phyloP scores from a whole-genome alignment of 2,888 invertebrate genomes.

The Orchesella flavescens region DNA sequence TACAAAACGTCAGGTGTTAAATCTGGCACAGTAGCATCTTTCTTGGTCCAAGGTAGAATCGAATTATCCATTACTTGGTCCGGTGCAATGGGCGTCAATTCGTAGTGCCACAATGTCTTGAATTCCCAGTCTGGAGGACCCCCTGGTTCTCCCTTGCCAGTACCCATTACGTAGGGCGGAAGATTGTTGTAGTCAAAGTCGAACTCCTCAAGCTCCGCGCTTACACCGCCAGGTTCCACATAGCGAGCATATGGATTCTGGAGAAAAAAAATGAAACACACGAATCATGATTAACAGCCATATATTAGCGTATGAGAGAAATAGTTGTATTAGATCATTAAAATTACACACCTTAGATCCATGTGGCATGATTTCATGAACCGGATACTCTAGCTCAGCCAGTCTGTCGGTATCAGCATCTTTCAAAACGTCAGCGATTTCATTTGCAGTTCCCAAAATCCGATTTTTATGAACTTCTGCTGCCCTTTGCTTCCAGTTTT shows the following conservation, averaged over 20 bases:
- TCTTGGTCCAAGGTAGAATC: slow-evolving; percentile 26
- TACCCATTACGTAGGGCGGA: slow-evolving; percentile 42
- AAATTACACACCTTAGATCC: background rate
- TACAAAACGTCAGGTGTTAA: slow-evolving; percentile 40
- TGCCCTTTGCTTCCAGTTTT: slow-evolving; percentile 30
- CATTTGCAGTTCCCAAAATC: background rate
- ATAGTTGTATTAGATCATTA: too few species aligned
- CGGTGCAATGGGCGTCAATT: background rate
- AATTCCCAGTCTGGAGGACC: slow-evolving; percentile 45
- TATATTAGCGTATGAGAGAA: too few species aligned
- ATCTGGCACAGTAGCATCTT: slow-evolving; percentile 28
- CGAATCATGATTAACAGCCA: background rate
- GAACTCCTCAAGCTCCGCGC: background rate
- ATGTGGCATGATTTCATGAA: background rate
- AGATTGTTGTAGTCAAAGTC: slow-evolving; percentile 21
- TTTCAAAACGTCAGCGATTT: background rate
- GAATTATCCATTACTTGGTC: background rate
- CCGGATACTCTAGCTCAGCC: background rate
- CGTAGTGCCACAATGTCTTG: slow-evolving; percentile 45
- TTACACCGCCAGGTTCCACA: background rate
- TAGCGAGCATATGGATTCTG: slow-evolving; percentile 10
- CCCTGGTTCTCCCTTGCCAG: slow-evolving; percentile 18
- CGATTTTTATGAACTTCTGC: background rate
- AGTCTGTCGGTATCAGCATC: background rate
- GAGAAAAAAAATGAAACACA: background rate